Conservation (phyloP, 1,140 invertebrate genomes). For the Steinernema feltiae region DNA sequence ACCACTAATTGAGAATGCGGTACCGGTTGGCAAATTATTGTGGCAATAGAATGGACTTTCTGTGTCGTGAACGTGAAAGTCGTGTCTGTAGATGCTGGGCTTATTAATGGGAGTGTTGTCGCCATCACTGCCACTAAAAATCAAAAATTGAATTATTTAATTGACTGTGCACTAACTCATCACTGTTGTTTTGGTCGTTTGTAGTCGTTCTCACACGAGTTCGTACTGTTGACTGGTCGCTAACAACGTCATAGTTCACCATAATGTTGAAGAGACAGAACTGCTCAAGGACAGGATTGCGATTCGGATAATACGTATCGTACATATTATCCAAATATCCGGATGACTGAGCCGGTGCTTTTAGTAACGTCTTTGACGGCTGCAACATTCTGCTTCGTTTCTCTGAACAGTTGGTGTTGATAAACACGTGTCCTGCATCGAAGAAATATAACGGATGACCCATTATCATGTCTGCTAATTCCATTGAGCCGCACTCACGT, state of each 20-base stretch:
- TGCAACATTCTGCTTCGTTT: neutral
- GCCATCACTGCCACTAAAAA: too few relatives aligned
- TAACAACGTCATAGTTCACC: neutral
- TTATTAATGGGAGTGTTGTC: neutral
- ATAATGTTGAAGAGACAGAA: neutral
- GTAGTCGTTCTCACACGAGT: neutral
- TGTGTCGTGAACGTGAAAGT: neutral
- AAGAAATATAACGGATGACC: neutral
- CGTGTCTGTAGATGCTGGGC: neutral
- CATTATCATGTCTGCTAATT: neutral
- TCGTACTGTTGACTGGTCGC: too few relatives aligned
- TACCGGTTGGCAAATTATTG: neutral
- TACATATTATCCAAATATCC: neutral
- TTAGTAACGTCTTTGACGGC: neutral
- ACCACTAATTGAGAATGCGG: neutral
- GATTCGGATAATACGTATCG: neutral
- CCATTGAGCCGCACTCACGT: neutral
- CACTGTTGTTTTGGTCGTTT: neutral
- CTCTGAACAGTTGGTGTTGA: neutral
- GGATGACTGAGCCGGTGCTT: neutral
- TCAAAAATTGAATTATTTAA: neutral
- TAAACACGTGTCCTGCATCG: neutral
- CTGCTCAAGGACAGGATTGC: neutral
- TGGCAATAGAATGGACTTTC: constrained; percentile 9
- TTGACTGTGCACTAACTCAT: neutral